A percentile compares a stretch with the other conserved stretches of the same genome.
Conservation (phyloP, 64 coral and sea anemone species). For the Stylophora pistillata region DNA sequence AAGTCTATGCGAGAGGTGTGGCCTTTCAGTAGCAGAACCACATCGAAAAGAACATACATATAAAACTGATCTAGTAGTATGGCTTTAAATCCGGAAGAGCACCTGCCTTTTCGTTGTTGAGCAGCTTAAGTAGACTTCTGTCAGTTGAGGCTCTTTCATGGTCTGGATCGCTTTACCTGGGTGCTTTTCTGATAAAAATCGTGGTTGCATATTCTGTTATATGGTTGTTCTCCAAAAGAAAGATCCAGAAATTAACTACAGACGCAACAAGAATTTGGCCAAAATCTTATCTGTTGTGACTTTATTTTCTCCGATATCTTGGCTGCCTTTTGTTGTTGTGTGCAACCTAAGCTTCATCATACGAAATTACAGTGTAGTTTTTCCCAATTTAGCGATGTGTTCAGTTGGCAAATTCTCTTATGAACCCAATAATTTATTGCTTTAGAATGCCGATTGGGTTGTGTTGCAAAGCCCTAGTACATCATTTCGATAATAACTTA, state of each 20-base stretch:
- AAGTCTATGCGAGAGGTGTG: not conserved
- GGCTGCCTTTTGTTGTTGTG: not conserved
- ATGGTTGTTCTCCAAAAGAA: not conserved
- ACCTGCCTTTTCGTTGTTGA: not conserved
- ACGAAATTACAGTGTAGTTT: too few relatives aligned
- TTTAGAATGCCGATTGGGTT: too few relatives aligned
- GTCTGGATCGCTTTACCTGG: not conserved
- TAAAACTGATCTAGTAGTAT: not conserved
- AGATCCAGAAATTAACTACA: not conserved
- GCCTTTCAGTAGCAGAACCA: not conserved
- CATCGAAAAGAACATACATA: not conserved
- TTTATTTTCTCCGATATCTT: constrained; percentile 1
- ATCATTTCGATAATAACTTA: too few relatives aligned
- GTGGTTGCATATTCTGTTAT: constrained; percentile 1
- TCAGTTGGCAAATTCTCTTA: too few relatives aligned
- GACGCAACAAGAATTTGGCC: not conserved
- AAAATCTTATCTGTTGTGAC: constrained; percentile 35
- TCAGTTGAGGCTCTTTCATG: not conserved
- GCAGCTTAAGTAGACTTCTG: not conserved
- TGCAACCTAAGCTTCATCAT: too few relatives aligned
- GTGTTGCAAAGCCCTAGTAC: too few relatives aligned
- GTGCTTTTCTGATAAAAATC: not conserved
- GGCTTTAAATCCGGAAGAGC: not conserved
- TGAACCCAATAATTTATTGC: too few relatives aligned
- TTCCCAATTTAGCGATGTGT: too few relatives aligned